These are phyloP conservation scores for Lophura nycthemera DNA, from an alignment of 2,113 vertebrate species.

Conservation along the genomic window DNA sequence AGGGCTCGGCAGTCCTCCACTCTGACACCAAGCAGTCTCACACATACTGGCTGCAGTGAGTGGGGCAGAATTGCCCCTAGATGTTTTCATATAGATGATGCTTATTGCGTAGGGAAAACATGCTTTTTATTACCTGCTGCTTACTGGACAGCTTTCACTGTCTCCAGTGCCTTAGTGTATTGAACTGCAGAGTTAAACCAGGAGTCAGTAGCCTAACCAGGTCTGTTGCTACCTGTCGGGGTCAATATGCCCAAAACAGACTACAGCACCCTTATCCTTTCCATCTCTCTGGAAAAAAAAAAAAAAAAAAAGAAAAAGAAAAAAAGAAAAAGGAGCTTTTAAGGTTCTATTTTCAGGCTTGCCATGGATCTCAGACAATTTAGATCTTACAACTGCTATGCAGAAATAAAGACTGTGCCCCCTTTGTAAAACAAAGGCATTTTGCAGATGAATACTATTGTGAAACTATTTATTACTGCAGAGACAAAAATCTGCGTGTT, in stretches of 20 bases:
- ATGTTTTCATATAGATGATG: accelerated
- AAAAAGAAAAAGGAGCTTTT: neutral
- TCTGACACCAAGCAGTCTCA: neutral
- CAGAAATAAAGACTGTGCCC: neutral
- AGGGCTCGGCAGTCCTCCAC: neutral
- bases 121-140: neutral
- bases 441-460: neutral
- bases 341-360: neutral
- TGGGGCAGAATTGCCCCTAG: accelerated
- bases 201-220: neutral
- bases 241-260: neutral
- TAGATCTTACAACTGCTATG: neutral
- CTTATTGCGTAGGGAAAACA: accelerated
- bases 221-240: neutral
- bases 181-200: neutral
- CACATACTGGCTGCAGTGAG: accelerated
- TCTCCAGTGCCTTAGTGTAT: neutral
- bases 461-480: neutral
- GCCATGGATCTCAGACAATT: accelerated
- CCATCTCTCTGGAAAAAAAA: neutral
- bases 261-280: neutral
- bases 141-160: neutral
- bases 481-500: neutral
- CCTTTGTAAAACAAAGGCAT: neutral
- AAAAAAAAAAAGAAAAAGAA: too few species aligned